Evolutionary conservation across 2,888 invertebrate genomes (phyloP).

Genomic region (Cynaeus angustus): DNA sequence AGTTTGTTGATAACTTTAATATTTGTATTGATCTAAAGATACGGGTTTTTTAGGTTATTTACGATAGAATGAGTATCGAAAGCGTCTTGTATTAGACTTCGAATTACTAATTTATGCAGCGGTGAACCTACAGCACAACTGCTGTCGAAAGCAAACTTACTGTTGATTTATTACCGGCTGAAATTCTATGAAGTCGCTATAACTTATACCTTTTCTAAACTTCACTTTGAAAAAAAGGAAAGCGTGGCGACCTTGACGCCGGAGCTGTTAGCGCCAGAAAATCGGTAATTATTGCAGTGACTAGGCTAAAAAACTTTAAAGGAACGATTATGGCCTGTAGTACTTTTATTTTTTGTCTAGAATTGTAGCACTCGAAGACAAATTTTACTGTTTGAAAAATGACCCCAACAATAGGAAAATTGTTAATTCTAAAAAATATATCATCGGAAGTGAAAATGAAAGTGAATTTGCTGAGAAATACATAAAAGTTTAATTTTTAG

Average conservation of each 20-base stretch:
- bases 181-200: conserved; percentile 51
- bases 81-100: conserved; percentile 36
- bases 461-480: no score
- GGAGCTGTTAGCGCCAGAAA: no score
- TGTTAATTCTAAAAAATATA: no score
- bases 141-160: conserved; percentile 56
- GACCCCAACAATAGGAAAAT: no score
- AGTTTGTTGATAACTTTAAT: conserved; percentile 54
- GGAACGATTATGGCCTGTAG: no score
- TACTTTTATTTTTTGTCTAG: no score
- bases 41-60: conserved; percentile 35
- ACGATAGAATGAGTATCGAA: conserved; percentile 25
- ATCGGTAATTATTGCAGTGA: background rate
- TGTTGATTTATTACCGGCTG: conserved; percentile 54
- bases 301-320: background rate
- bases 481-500: no score
- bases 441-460: no score
- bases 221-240: conserved; percentile 37
- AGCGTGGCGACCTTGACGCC: background rate
- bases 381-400: no score
- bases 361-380: no score
- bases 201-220: conserved; percentile 43
- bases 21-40: conserved; percentile 55
- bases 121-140: conserved; percentile 55
- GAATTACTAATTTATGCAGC: conserved; percentile 56